Conservation (phyloP, 2,797 vertebrate genomes). For the Enteromius unitaeniatus region DNA sequence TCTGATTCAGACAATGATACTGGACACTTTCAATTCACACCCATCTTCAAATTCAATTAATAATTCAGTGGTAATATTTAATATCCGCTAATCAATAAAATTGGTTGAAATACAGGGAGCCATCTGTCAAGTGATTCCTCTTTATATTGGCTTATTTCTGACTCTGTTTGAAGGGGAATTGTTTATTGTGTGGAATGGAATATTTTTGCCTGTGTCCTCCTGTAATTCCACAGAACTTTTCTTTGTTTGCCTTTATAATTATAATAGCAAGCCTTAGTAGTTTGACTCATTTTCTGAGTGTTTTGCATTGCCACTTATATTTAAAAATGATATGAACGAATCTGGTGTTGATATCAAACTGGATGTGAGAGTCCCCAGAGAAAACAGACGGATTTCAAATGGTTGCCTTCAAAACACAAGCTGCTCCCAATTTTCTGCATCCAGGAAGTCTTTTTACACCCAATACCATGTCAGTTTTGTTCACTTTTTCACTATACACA, state of each 20-base stretch:
- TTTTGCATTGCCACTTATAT: slow-evolving; percentile 5
- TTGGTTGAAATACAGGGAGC: slow-evolving; percentile 10
- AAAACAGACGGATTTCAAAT: slow-evolving; percentile 51
- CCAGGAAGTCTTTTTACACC: slow-evolving; percentile 35
- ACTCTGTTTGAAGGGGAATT: slow-evolving; percentile 10
- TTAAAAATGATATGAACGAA: slow-evolving; percentile 60
- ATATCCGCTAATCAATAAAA: slow-evolving; percentile 43
- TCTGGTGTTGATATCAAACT: slow-evolving; percentile 45
- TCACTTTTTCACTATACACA: neutral
- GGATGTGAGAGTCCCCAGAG: slow-evolving; percentile 40
- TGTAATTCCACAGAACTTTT: neutral
- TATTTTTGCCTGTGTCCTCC: neutral
- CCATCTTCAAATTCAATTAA: slow-evolving; percentile 40
- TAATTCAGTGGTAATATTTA: slow-evolving; percentile 25
- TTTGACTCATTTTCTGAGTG: slow-evolving; percentile 7
- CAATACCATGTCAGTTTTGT: slow-evolving; percentile 6
- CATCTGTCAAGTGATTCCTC: slow-evolving; percentile 31
- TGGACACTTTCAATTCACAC: slow-evolving; percentile 36
- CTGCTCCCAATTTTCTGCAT: slow-evolving; percentile 43
- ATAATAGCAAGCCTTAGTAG: slow-evolving; percentile 7
- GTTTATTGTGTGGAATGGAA: neutral
- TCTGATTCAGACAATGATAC: slow-evolving; percentile 13
- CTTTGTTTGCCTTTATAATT: neutral
- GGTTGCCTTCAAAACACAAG: slow-evolving; percentile 49
- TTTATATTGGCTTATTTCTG: slow-evolving; percentile 7